These are phyloP conservation scores for Brachylomia viminalis DNA, from an alignment of 2,888 invertebrate genomes.

Conservation along the genomic window DNA sequence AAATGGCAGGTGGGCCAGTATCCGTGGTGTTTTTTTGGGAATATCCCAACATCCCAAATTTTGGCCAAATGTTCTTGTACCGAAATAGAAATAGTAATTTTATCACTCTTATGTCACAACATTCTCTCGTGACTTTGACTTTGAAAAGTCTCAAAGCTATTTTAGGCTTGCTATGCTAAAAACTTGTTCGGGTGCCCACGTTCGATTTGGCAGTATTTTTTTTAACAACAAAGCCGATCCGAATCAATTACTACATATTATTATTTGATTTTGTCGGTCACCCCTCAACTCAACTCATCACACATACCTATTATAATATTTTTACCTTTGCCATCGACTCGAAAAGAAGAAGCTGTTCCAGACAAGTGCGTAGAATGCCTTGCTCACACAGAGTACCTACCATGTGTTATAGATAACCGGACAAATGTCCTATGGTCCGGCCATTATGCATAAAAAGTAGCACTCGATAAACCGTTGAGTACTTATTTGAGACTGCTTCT, in stretches of 20 bases:
- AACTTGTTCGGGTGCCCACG: no score
- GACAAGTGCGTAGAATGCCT: background rate
- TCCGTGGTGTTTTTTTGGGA: background rate
- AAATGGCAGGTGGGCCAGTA: no score
- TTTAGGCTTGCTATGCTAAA: background rate
- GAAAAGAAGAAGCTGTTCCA: background rate
- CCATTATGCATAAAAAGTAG: no score
- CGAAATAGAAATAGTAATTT: constrained; percentile 13
- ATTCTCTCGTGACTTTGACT: constrained; percentile 1
- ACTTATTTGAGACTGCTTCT: background rate
- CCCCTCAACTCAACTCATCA: background rate
- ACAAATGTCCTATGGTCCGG: no score
- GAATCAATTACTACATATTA: background rate
- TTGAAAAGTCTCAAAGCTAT: constrained; percentile 5
- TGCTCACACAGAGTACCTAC: background rate
- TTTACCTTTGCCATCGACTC: background rate
- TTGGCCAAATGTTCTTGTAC: background rate
- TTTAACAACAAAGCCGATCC: background rate
- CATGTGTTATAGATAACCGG: no score
- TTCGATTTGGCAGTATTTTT: background rate
- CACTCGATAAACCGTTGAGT: no score
- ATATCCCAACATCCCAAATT: background rate
- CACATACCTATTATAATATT: no score
- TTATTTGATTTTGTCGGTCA: no score
- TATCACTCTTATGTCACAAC: background rate